Evolutionary conservation across 1,140 invertebrate species (phyloP).

Genomic region (Meteorus sp.): DNA sequence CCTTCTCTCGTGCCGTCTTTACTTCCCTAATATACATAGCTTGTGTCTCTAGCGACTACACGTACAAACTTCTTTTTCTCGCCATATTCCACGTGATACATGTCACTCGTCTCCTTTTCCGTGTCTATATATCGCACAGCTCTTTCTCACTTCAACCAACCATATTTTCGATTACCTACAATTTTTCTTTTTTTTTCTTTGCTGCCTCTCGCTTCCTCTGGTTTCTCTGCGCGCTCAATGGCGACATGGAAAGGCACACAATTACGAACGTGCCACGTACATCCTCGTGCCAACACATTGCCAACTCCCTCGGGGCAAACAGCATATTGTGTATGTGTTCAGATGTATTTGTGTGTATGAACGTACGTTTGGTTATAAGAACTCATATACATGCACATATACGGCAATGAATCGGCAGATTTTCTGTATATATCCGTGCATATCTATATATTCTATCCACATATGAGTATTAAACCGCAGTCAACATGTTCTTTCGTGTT

Average conservation of each 20-base stretch:
- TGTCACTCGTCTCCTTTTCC: not conserved
- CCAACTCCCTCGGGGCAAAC: not conserved
- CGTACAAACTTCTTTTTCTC: slow-evolving; percentile 7
- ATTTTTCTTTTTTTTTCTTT: too few relatives aligned
- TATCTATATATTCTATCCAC: not conserved
- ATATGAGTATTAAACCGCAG: not conserved
- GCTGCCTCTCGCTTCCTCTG: too few relatives aligned
- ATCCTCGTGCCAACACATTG: slow-evolving; percentile 16
- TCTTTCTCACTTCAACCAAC: slow-evolving; percentile 14
- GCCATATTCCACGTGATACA: slow-evolving; percentile 1
- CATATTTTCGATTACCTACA: slow-evolving; percentile 19
- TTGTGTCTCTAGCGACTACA: not conserved
- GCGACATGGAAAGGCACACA: slow-evolving; percentile 21
- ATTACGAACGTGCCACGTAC: slow-evolving; percentile 19
- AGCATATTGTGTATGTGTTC: too few relatives aligned
- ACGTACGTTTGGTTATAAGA: not conserved
- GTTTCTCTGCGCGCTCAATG: slow-evolving; percentile 3
- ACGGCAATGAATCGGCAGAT: slow-evolving; percentile 6
- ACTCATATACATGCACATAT: slow-evolving; percentile 1
- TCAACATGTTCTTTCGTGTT: not conserved
- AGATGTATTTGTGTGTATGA: not conserved
- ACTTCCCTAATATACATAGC: not conserved
- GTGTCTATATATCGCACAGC: too few relatives aligned
- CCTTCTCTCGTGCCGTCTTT: not conserved
- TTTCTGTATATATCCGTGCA: not conserved